A percentile compares a stretch with the other conserved stretches of the same genome.
phyloP scores from a whole-genome alignment of 2,797 vertebrate species.

The Sparus aurata region DNA sequence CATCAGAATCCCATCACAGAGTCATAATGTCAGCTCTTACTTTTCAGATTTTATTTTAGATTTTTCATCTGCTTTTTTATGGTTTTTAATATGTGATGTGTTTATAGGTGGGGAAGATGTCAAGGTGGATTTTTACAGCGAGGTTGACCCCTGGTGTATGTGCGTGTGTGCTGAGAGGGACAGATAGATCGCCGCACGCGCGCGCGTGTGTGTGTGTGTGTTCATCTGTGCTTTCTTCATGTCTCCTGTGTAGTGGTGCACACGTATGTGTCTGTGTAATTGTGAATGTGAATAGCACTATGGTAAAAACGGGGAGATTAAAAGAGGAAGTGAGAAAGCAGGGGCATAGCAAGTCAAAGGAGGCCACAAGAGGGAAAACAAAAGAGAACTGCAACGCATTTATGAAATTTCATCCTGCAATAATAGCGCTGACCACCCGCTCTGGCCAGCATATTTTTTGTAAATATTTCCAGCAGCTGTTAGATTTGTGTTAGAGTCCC shows the following conservation, averaged over 20 bases:
- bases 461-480: constrained; percentile 16
- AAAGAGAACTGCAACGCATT: background rate
- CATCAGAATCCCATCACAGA: constrained; percentile 13
- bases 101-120: constrained; percentile 66
- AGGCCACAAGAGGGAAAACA: background rate
- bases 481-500: constrained; percentile 32
- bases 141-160: constrained; percentile 50
- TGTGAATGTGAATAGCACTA: background rate
- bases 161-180: no score
- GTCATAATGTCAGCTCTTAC: constrained; percentile 58
- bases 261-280: background rate
- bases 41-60: constrained; percentile 59
- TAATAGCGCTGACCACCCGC: background rate
- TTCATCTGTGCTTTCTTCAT: background rate
- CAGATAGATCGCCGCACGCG: no score
- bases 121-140: constrained; percentile 73
- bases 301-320: background rate
- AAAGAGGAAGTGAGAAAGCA: background rate
- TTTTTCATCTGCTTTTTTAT: constrained; percentile 72
- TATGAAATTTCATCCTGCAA: background rate
- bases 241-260: background rate
- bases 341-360: no score
- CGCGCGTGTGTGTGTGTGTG: background rate
- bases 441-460: constrained; percentile 11
- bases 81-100: constrained; percentile 64